Conservation (phyloP, 2,888 invertebrate genomes). For the Dermolepida albohirtum region DNA sequence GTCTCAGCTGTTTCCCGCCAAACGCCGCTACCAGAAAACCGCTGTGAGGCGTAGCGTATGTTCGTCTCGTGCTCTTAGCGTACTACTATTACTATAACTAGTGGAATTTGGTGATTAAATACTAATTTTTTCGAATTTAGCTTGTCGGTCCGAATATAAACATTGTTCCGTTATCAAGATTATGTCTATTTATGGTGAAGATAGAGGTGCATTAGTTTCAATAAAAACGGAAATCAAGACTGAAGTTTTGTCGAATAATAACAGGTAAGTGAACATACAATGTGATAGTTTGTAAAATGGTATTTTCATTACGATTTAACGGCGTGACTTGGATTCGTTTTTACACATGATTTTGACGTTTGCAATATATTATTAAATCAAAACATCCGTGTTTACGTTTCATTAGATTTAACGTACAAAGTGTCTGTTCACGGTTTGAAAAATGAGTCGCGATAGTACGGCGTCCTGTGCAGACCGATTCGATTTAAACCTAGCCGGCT, state of each 20-base stretch:
- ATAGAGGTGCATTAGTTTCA: slow-evolving; percentile 68
- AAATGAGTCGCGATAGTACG: slow-evolving; percentile 7
- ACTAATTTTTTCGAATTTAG: slow-evolving; percentile 44
- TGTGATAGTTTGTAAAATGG: slow-evolving; percentile 48
- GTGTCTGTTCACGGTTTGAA: neutral
- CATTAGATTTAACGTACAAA: no score
- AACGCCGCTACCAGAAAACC: slow-evolving; percentile 75
- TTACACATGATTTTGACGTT: slow-evolving; percentile 64
- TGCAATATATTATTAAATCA: slow-evolving; percentile 41
- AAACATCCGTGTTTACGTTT: no score
- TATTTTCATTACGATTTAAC: slow-evolving; percentile 24
- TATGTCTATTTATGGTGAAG: slow-evolving; percentile 70
- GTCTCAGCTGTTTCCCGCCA: slow-evolving; percentile 80
- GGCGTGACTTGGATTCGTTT: slow-evolving; percentile 11
- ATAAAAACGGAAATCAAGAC: slow-evolving; percentile 69
- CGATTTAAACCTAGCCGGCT: slow-evolving; percentile 48
- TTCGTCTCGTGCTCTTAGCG: slow-evolving; percentile 63
- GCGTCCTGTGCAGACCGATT: slow-evolving; percentile 14
- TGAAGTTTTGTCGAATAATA: slow-evolving; percentile 66
- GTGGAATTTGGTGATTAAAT: slow-evolving; percentile 53
- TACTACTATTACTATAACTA: slow-evolving; percentile 51
- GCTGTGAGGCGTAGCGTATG: slow-evolving; percentile 69
- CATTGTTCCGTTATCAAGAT: slow-evolving; percentile 49
- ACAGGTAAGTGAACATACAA: slow-evolving; percentile 63
- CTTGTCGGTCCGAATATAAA: slow-evolving; percentile 34